Base-by-base conservation (phyloP, 2,113 vertebrate species). In the Boulengeromyrus knoepffleri region DNA sequence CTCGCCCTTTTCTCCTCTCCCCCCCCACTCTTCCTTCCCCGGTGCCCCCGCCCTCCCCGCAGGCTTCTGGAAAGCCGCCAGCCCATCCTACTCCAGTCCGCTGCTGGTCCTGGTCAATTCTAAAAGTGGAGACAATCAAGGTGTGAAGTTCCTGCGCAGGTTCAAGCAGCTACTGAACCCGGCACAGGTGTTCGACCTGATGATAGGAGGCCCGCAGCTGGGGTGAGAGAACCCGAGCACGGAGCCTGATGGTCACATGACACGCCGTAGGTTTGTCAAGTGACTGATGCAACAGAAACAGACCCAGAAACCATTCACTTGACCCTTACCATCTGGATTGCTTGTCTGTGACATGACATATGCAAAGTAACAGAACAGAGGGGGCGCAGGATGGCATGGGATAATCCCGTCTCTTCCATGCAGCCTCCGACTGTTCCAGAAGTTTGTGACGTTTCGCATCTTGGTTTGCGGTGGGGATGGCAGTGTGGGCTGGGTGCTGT, bases 91-190 rank as follows among this genome's bases (percentile, higher is more conserved):
- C 93, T 97, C 97, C 93, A 99, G 98, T 49, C 98, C 98, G 5
- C 96, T 99, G 39, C 95, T 99, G 91, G 98, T 99, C 90, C 96
- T 99, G 0, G 96, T 97, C 88, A 99, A 99, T 95, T 99, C 98
- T 77, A 99, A 99, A 93, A 99, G 98, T 0, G 98, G 98, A 0
- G 98, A 99, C 95, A 99, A 99, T 92, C 98, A 99, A 94, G 98
- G 98, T 0, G 97, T 99, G 24, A 95, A 99, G 91, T 99, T 99
- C 91, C 96, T 99, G n/a, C 97, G 97, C 93, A 99, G 98, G 95
- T 99, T 99, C 95, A 99, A 97, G 91, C 98, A 99, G 94, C 97
- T 98, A 7, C 97, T 99, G 53, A 99, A 99, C 91, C 98, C 98
- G 0, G 98, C 98, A 0, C 98, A 99, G 94, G 98, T 99, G 13